Evolutionary conservation across 1,140 invertebrate species (phyloP), one percentile per base, ranked within the genome.

Genomic region (Monochamus saltuarius): DNA sequence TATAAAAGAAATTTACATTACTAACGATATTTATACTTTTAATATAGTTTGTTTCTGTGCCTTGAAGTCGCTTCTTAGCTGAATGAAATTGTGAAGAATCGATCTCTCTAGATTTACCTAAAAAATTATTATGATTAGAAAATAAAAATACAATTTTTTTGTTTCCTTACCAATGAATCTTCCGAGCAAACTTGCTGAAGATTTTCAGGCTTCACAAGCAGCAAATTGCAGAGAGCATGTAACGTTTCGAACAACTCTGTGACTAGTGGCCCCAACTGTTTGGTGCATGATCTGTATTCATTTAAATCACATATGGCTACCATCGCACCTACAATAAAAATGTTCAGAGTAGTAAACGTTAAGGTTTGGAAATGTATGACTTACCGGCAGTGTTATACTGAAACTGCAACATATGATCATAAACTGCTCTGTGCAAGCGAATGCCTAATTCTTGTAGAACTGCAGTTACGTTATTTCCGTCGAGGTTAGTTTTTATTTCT

Each of bases 291-390:
- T 34, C 95, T 82, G 75, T 92, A 92, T 75, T 98, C 97, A 73
- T 97, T 98, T 52, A 99, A 91, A 82, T 99, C 97, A 80, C 94
- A 98, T 62, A 99, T 97, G 1, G 92, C 92, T 75, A 95, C 89
- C 92, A 99, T 97, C 2, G 95, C 96, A 56, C 95, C 90, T 90
- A 72, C 56, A 72, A 75, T 71, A 61, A 64, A 42, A 37, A 34
- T 60, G 56, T 51, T 49, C 14, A n/a, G 7, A 19, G n/a, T n/a
- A 19, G 1, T 14, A 54, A 38, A 40, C 22, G 2, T 29, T 29
- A 3, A 29, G 2, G 17, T 13, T 46, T 4, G 10, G 29, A 4
- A 14, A 52, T 52, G 37, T 34, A 43, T 6, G 16, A 34, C 53
- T 54, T 67, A 90, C 91, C 97, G 58, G 94, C 87, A 14, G 92